These are phyloP conservation scores for Bombus terrestris DNA, from an alignment of 1,140 invertebrate genomes.

Conservation along the genomic window DNA sequence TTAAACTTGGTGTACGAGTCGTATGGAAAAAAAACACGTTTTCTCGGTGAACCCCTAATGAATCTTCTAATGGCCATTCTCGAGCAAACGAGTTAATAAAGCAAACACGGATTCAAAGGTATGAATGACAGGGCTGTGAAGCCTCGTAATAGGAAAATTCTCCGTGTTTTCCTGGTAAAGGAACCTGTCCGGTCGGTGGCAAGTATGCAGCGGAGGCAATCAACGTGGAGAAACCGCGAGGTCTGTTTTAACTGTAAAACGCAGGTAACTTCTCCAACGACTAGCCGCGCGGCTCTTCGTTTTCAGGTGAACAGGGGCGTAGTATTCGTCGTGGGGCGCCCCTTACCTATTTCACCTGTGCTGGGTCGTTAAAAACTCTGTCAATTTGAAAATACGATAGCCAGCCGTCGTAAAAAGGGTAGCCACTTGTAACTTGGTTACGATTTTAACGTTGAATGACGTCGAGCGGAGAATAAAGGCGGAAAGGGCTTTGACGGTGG, in stretches of 20 bases:
- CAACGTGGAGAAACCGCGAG: constrained; percentile 39
- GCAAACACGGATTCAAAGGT: constrained; percentile 5
- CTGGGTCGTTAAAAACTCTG: constrained; percentile 25
- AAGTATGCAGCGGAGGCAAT: constrained; percentile 54
- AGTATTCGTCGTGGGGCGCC: neutral
- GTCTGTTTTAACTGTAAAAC: constrained; percentile 66
- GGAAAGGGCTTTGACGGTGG: neutral
- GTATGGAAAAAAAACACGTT: too few species aligned
- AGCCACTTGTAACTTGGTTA: constrained; percentile 37
- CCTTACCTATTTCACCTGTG: neutral
- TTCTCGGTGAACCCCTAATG: neutral
- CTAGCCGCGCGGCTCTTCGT: constrained; percentile 39
- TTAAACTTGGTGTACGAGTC: neutral
- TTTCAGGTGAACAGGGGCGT: constrained; percentile 49
- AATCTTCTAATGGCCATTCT: neutral
- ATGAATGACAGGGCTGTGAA: neutral
- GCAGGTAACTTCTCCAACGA: constrained; percentile 50
- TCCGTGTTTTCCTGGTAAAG: constrained; percentile 19
- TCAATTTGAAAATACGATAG: constrained; percentile 11
- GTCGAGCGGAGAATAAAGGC: constrained; percentile 20
- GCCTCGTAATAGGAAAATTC: constrained; percentile 8
- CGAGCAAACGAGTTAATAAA: neutral
- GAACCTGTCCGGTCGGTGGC: constrained; percentile 27
- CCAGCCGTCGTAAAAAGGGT: neutral
- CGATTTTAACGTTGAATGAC: constrained; percentile 18